Conservation (phyloP, 1,140 invertebrate species). For the Neodiprion virginianus region DNA sequence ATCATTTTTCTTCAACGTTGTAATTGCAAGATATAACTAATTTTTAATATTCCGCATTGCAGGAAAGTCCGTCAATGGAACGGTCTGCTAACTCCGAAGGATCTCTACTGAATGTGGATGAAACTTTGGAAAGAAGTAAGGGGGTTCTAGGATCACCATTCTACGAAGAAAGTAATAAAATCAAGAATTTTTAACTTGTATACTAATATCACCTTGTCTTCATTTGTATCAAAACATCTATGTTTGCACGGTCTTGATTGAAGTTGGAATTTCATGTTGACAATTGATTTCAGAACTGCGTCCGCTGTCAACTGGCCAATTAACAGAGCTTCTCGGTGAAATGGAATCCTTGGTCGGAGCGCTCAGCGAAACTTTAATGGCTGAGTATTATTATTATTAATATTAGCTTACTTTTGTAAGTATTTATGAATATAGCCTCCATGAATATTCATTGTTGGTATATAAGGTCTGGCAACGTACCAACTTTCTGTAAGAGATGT, state of each 20-base stretch:
- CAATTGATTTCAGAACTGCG: conserved; percentile 77
- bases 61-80: conserved; percentile 72
- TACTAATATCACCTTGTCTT: conserved; percentile 11
- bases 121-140: conserved; percentile 83
- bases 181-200: conserved; percentile 42
- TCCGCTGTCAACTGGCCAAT: conserved; percentile 80
- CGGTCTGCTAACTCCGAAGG: conserved; percentile 75
- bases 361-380: conserved; percentile 92
- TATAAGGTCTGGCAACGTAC: no score
- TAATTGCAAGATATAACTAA: no score
- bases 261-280: conserved; percentile 26
- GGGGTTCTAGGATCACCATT: conserved; percentile 84
- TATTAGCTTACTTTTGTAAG: no score
- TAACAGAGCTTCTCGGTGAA: conserved; percentile 93
- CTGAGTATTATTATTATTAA: conserved; percentile 62
- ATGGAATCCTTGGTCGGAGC: conserved; percentile 92
- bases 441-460: no score
- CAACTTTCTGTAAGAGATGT: no score
- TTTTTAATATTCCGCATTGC: not conserved
- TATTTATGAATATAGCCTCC: no score
- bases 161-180: conserved; percentile 81
- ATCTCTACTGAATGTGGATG: conserved; percentile 73
- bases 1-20: no score
- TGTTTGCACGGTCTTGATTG: conserved; percentile 18
- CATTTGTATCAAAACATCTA: not conserved